Base-by-base conservation (phyloP, 2,888 invertebrate genomes). In the Chrysina gloriosa region DNA sequence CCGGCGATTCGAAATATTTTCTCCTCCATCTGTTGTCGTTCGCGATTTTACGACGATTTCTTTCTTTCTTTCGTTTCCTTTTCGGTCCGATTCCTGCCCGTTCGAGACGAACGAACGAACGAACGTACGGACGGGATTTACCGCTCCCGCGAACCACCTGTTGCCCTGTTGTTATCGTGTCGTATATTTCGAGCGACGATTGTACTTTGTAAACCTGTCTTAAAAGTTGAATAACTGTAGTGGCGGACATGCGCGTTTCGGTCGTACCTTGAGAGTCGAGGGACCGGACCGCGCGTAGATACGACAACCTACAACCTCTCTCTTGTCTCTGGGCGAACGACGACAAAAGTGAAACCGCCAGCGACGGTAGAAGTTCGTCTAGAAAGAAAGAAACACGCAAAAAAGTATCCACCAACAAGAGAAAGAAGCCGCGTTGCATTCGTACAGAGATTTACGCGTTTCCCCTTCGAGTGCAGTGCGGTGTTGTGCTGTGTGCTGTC, bases 211-310 rank as follows among this genome's bases (percentile, higher is more conserved):
- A 78, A 81, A 81, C 79, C 77, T 76, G 81, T 76, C 80, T 79
- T 73, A 75, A 58, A 74, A 78, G 79, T 80, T 78, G 80, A 79
- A 78, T 81, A 80, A 81, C 80, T 79, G 80, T 79, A 73, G 72
- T 73, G 73, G 63, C 65, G 73, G 75, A 76, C 80, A 74, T 76
- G 80, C 79, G 79, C 77, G 63, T 48, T 64, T n/a, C 2, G 34
- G 61, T 58, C 72, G 75, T 78, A 80, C 81, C 81, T 81, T 81
- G 80, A 78, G 79, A 79, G 76, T 31, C 14, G 52, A 52, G 16
- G 34, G 7, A 52, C 31, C 16, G 16, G 25, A 42, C 42, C 14
- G 27, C 14, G 14, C 31, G 29, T 16, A 29, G 70, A 70, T 70
- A 75, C 74, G 71, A 52, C 29, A 52, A 27, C 16, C 74, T 77